phyloP scores from a whole-genome alignment of 2,888 invertebrate species.

The Ophioninae sp. region DNA sequence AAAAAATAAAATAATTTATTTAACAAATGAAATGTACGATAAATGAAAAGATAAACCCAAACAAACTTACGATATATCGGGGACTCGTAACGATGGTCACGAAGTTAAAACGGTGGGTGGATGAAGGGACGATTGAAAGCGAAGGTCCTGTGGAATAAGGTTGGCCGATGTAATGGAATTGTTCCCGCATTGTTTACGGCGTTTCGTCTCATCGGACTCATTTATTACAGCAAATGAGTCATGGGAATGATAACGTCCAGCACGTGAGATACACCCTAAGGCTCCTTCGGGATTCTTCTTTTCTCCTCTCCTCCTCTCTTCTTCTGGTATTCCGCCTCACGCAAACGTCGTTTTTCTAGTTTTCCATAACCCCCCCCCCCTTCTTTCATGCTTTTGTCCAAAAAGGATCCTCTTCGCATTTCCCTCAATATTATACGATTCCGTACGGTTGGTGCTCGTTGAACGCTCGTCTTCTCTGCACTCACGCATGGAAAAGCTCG shows the following conservation, averaged over 20 bases:
- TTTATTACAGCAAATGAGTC: conserved; percentile 52
- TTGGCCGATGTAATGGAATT: background rate
- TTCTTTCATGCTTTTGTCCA: background rate
- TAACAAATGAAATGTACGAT: no score
- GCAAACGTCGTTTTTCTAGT: background rate
- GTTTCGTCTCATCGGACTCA: conserved; percentile 34
- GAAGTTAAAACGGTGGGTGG: no score
- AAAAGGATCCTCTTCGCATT: conserved; percentile 2
- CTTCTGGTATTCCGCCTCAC: background rate
- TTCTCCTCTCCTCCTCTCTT: conserved; percentile 9
- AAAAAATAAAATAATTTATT: no score
- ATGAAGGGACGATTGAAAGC: background rate
- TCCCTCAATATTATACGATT: conserved; percentile 4
- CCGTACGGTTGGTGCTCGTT: background rate
- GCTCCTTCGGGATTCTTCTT: conserved; percentile 27
- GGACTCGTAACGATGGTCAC: background rate
- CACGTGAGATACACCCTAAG: conserved; percentile 35
- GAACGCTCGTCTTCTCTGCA: background rate
- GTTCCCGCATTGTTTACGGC: background rate
- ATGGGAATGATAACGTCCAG: conserved; percentile 43
- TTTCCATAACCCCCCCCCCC: background rate
- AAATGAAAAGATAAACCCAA: no score
- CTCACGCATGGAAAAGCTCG: background rate
- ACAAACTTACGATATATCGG: background rate
- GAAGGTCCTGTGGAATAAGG: background rate